Base-by-base conservation (phyloP, 2,797 vertebrate genomes). In the Mus spretus region DNA sequence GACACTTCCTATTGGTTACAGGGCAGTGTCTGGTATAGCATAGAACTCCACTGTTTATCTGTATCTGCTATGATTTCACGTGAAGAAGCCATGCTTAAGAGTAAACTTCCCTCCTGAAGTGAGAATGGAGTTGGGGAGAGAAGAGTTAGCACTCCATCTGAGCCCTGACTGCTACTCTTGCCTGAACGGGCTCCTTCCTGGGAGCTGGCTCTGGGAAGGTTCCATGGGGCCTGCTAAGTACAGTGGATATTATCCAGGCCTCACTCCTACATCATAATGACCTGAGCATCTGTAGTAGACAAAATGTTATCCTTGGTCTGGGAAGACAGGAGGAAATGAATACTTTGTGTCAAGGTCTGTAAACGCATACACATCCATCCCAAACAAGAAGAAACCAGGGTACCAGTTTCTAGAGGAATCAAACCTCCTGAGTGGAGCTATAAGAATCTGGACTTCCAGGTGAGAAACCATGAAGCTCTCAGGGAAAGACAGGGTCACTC, bases 121-220 rank as follows among this genome's bases (percentile, higher is more conserved):
- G 44, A 44, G 44, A 44, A 5, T 44, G 44, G 78, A 80, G 12
- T 3, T 20, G 57, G 55, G 47, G 50, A 2, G 31, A 26, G 10
- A 14, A 61, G 24, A 3, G 0, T 0, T 0, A 19, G 47, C 10
- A 26, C 31, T 1, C 61, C 26, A 15, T 1, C 3, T 0, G 0
- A 37, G 44, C 61, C 61, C 55, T 40, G 34, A 37, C 2, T 6
- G 13, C 0, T 3, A 8, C 5, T 28, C 4, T 55, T 28, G 40
- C 9, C 44, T 9, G 20, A 2, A 31, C 0, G 14, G 34, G 26
- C 44, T 87, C 63, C 3, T 11, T 57, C 55, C 55, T 6, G 15
- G 7, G 12, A 26, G 10, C 79, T 19, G 1, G 10, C 26, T 50
- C 61, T 53, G 47, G 19, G 74, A 65, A 79, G 0, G 37, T 63